Conservation (phyloP, 2,113 vertebrate species). For the Chaetodon auriga region DNA sequence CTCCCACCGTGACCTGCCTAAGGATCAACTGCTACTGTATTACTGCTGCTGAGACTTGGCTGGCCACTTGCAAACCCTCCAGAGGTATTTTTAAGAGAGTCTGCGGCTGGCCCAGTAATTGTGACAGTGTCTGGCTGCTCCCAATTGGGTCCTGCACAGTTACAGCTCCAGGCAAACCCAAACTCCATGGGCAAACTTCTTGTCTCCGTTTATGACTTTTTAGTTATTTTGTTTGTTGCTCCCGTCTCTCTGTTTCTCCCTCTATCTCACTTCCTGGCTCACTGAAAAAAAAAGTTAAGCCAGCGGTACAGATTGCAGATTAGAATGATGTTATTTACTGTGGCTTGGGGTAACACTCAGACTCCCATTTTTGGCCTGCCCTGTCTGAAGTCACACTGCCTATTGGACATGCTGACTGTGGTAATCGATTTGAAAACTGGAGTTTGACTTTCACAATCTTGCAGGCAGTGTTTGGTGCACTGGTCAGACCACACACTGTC, state of each 20-base stretch:
- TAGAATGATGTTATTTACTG: slow-evolving; percentile 61
- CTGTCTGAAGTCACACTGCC: slow-evolving; percentile 26
- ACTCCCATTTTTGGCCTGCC: slow-evolving; percentile 17
- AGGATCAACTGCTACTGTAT: slow-evolving; percentile 71
- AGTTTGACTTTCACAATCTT: slow-evolving; percentile 42
- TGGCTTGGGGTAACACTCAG: slow-evolving; percentile 54
- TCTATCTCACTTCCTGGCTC: slow-evolving; percentile 32
- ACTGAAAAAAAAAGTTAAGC: slow-evolving; percentile 32
- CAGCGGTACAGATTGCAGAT: slow-evolving; percentile 45
- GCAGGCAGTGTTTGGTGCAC: slow-evolving; percentile 39
- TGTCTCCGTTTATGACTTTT: slow-evolving; percentile 65
- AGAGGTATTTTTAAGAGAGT: slow-evolving; percentile 85
- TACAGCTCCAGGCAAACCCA: slow-evolving; percentile 64
- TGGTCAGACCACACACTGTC: slow-evolving; percentile 31
- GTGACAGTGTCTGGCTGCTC: slow-evolving; percentile 80
- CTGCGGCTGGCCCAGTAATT: slow-evolving; percentile 81
- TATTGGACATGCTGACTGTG: slow-evolving; percentile 13
- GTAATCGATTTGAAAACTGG: slow-evolving; percentile 57
- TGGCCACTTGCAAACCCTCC: slow-evolving; percentile 75
- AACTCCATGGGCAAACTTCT: slow-evolving; percentile 58
- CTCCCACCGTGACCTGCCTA: slow-evolving; percentile 45
- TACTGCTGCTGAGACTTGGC: slow-evolving; percentile 72
- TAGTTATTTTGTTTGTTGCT: slow-evolving; percentile 47
- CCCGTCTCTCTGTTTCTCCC: slow-evolving; percentile 43
- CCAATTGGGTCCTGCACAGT: slow-evolving; percentile 62